Evolutionary conservation across 1,140 invertebrate species (phyloP).

Genomic region (Caenorhabditis inopinata): DNA sequence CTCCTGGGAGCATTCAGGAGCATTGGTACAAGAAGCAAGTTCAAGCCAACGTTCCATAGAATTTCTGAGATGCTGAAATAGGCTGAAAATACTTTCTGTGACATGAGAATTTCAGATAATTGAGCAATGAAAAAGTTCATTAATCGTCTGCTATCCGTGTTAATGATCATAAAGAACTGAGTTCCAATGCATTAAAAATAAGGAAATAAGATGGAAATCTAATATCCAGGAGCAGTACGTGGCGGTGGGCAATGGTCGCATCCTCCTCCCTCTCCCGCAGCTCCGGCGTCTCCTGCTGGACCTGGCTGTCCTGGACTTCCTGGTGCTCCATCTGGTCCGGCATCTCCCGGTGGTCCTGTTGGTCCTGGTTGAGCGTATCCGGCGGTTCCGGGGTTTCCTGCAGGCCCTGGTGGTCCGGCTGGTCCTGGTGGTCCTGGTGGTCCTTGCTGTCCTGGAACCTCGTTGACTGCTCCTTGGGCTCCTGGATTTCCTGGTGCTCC

Average conservation of each 20-base stretch:
- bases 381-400: slow-evolving; percentile 36
- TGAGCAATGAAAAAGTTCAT: slow-evolving; percentile 6
- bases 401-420: slow-evolving; percentile 42
- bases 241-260: slow-evolving; percentile 38
- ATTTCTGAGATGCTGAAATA: too few species aligned
- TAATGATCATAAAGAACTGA: neutral
- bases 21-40: too few species aligned
- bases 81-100: too few species aligned
- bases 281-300: slow-evolving; percentile 22
- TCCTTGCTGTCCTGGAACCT: slow-evolving; percentile 12
- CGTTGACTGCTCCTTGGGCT: slow-evolving; percentile 15
- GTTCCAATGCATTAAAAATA: neutral
- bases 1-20: too few species aligned
- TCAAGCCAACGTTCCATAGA: too few species aligned
- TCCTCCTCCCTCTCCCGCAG: slow-evolving; percentile 33
- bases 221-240: slow-evolving; percentile 39
- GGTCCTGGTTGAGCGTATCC: slow-evolving; percentile 40
- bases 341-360: slow-evolving; percentile 42
- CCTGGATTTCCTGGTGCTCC: slow-evolving; percentile 24
- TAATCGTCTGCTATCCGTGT: neutral
- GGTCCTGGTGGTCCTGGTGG: slow-evolving; percentile 41
- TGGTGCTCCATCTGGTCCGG: slow-evolving; percentile 20
- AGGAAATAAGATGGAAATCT: neutral
- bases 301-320: slow-evolving; percentile 24
- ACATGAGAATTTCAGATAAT: too few species aligned